phyloP scores from a whole-genome alignment of 2,113 vertebrate genomes.

The Mustela lutreola region DNA sequence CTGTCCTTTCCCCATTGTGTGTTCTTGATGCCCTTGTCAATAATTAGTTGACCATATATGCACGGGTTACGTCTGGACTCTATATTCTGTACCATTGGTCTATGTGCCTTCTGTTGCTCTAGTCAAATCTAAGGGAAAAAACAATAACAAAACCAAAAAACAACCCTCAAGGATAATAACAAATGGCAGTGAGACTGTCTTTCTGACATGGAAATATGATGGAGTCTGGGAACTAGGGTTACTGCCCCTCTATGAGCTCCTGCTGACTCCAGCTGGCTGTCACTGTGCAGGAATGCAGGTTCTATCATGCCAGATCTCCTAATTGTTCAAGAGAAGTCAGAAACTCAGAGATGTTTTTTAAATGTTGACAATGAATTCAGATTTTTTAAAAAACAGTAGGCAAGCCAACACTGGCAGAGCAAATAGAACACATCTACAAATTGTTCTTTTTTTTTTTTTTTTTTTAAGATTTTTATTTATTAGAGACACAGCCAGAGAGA shows the following conservation, averaged over 20 bases:
- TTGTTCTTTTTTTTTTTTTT: too few relatives aligned
- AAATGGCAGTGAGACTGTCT: neutral
- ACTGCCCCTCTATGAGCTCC: neutral
- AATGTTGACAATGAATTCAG: constrained; percentile 10
- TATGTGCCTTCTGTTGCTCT: neutral
- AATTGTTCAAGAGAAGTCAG: neutral
- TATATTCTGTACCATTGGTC: neutral
- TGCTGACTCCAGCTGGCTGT: neutral
- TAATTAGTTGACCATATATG: neutral
- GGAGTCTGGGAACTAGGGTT: neutral
- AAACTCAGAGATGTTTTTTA: neutral
- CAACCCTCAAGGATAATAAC: neutral
- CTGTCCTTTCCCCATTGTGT: neutral
- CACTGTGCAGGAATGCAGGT: neutral
- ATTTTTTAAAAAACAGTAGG: neutral
- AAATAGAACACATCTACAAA: neutral
- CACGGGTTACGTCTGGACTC: neutral
- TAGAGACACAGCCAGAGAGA: too few relatives aligned
- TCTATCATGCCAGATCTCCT: neutral
- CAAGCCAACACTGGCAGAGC: neutral
- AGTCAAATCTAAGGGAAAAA: neutral
- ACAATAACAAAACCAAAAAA: neutral
- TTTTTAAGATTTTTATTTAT: too few relatives aligned
- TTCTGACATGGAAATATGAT: neutral
- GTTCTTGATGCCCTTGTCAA: neutral